Percentiles rank a stretch among this genome's conserved stretches.
Conservation (phyloP, 2,797 vertebrate species). For the Ammospiza maritima region DNA sequence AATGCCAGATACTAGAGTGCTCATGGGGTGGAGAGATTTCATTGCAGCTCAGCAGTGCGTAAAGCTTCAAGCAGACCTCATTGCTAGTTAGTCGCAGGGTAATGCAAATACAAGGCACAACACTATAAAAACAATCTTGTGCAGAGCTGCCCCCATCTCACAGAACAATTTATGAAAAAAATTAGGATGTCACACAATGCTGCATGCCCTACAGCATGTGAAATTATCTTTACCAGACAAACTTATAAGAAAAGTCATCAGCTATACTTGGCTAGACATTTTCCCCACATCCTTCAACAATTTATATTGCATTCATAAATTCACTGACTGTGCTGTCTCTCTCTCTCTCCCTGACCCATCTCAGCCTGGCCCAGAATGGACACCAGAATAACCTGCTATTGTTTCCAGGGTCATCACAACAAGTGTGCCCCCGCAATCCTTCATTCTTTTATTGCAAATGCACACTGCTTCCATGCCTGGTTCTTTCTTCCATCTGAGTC, state of each 20-base stretch:
- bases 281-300: background rate
- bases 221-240: slow-evolving; percentile 8
- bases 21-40: background rate
- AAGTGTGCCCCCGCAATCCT: background rate
- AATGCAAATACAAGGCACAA: slow-evolving; percentile 35
- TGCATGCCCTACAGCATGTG: background rate
- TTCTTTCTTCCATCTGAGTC: slow-evolving; percentile 43
- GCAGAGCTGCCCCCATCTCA: background rate
- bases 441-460: slow-evolving; percentile 32
- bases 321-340: background rate
- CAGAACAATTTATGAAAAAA: slow-evolving; percentile 16
- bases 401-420: slow-evolving; percentile 21
- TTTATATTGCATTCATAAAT: background rate
- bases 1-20: background rate
- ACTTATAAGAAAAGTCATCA: background rate
- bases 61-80: slow-evolving; percentile 18
- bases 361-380: background rate
- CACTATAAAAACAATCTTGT: background rate
- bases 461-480: background rate
- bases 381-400: background rate
- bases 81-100: background rate
- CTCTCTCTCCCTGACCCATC: background rate
- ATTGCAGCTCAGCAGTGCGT: background rate
- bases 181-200: slow-evolving; percentile 1
- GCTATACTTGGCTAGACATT: background rate